A percentile compares a stretch with the other conserved stretches of the same genome.
Evolutionary conservation across 2,888 invertebrate species (phyloP).

Genomic region (Nemoura dubitans): DNA sequence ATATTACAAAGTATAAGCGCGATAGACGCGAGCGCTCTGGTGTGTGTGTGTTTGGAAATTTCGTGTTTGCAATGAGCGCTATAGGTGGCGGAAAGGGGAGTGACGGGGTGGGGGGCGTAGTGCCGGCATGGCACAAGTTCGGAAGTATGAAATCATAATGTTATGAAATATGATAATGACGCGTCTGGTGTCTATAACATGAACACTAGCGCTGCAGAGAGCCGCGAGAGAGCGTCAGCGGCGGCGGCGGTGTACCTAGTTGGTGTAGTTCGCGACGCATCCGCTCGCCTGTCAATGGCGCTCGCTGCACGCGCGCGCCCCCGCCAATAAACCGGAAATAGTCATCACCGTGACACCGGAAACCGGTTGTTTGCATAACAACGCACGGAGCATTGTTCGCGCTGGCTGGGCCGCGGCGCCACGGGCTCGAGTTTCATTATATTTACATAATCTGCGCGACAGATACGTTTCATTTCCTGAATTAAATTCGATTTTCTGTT

Average conservation of each 20-base stretch:
- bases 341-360: constrained; percentile 38
- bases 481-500: constrained; percentile 29
- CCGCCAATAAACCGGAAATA: constrained; percentile 43
- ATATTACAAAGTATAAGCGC: constrained; percentile 28
- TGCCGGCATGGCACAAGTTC: constrained; percentile 10
- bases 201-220: constrained; percentile 21
- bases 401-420: neutral
- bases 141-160: constrained; percentile 32
- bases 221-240: neutral
- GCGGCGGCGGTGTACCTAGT: neutral
- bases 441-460: constrained; percentile 44
- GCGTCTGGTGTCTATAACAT: constrained; percentile 30
- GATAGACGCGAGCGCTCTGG: neutral
- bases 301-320: constrained; percentile 33
- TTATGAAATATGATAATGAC: constrained; percentile 36
- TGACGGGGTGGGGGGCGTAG: neutral
- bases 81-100: neutral
- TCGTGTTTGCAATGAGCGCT: neutral
- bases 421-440: constrained; percentile 26
- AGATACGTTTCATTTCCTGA: constrained; percentile 44
- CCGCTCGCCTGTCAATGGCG: constrained; percentile 39
- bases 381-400: constrained; percentile 29
- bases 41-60: neutral
- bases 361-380: constrained; percentile 44
- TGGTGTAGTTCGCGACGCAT: constrained; percentile 21